Percentiles rank a stretch among this genome's conserved stretches.
Evolutionary conservation across 1,140 invertebrate species (phyloP).

Genomic region (Lordiphosa mommai): DNA sequence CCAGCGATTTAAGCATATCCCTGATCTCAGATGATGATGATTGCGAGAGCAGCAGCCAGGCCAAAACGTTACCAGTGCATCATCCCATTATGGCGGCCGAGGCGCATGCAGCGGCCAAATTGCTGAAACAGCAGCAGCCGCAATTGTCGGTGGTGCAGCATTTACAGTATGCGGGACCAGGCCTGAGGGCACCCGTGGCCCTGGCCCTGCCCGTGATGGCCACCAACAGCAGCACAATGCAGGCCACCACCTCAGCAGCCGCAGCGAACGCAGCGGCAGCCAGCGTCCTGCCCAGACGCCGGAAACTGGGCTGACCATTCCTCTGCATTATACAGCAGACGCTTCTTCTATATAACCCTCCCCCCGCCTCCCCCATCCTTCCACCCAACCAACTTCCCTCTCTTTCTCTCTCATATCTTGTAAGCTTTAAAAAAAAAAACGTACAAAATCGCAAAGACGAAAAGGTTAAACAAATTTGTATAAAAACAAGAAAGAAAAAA

Average conservation of each 20-base stretch:
- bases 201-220: constrained; percentile 47
- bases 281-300: not conserved
- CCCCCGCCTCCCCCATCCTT: no score
- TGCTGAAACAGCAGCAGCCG: constrained; percentile 62
- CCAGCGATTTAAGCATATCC: constrained; percentile 77
- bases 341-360: no score
- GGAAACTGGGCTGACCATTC: constrained; percentile 31
- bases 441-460: constrained; percentile 8
- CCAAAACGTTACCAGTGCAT: constrained; percentile 1
- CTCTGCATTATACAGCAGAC: no score
- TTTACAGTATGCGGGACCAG: constrained; percentile 47
- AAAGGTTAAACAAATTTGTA: constrained; percentile 17
- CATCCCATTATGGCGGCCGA: constrained; percentile 37
- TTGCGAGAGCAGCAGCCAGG: constrained; percentile 41
- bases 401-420: constrained; percentile 42
- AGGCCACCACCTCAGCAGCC: constrained; percentile 8
- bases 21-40: constrained; percentile 78
- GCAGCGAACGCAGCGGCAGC: not conserved
- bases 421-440: constrained; percentile 43
- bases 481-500: no score
- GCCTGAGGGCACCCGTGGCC: constrained; percentile 29
- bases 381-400: no score
- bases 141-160: constrained; percentile 66
- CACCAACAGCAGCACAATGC: not conserved
- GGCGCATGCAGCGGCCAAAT: constrained; percentile 55